Percentiles rank a stretch among this genome's conserved stretches.
Conservation (phyloP, 2,888 invertebrate genomes). For the Nematopogon swammerdamellus region DNA sequence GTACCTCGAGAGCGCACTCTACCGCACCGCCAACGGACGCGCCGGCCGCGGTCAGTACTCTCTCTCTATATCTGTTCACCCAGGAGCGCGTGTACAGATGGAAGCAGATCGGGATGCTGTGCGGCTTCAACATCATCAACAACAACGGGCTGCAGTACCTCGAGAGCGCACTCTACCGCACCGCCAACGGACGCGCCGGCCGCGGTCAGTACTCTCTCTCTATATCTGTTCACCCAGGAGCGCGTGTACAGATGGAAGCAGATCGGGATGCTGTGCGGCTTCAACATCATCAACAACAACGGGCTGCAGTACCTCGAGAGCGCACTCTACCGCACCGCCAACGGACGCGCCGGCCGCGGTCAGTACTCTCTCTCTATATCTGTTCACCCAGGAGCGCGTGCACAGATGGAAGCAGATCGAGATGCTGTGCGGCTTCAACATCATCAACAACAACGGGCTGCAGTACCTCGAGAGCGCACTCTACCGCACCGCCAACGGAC, state of each 20-base stretch:
- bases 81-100: constrained; percentile 88
- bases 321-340: too few relatives aligned
- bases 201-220: constrained; percentile 53
- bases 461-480: constrained; percentile 75
- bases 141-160: constrained; percentile 82
- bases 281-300: too few relatives aligned
- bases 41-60: too few relatives aligned
- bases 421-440: constrained; percentile 83
- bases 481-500: constrained; percentile 68
- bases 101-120: constrained; percentile 86
- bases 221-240: too few relatives aligned
- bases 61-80: too few relatives aligned
- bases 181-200: constrained; percentile 62
- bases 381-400: constrained; percentile 74
- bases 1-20: too few relatives aligned
- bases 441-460: constrained; percentile 85
- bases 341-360: too few relatives aligned
- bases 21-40: too few relatives aligned
- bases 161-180: constrained; percentile 75
- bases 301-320: too few relatives aligned
- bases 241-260: too few relatives aligned
- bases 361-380: too few relatives aligned
- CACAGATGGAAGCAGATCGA: constrained; percentile 94
- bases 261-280: too few relatives aligned
- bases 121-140: constrained; percentile 89